phyloP scores from a whole-genome alignment of 2,888 invertebrate species.

The Nomada fucata region DNA sequence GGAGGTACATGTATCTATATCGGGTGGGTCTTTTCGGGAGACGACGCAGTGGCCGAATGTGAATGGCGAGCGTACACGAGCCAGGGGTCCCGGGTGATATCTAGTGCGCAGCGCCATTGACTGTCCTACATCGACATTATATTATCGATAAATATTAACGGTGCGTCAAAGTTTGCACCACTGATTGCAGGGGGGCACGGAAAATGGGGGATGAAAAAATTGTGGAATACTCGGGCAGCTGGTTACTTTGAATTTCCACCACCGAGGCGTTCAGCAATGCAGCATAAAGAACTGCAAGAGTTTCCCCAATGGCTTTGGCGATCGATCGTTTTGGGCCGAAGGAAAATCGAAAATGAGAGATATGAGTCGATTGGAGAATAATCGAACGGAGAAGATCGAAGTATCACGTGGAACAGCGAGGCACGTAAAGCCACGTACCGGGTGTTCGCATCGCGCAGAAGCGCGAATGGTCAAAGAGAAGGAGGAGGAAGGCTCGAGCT shows the following conservation, averaged over 20 bases:
- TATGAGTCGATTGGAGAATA: constrained; percentile 17
- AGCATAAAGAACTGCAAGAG: too few relatives aligned
- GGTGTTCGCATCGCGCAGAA: constrained; percentile 60
- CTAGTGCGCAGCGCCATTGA: constrained; percentile 51
- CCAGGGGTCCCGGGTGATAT: constrained; percentile 21
- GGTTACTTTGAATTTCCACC: too few relatives aligned
- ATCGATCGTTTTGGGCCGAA: neutral
- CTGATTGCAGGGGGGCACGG: too few relatives aligned
- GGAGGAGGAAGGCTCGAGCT: constrained; percentile 63
- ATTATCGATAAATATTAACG: constrained; percentile 20
- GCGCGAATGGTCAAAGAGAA: constrained; percentile 49
- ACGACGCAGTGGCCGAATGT: constrained; percentile 2
- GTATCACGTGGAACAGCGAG: constrained; percentile 53
- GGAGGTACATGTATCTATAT: constrained; percentile 31
- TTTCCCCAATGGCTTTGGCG: too few relatives aligned
- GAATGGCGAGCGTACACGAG: constrained; percentile 23
- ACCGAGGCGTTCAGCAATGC: too few relatives aligned
- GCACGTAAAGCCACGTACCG: constrained; percentile 57
- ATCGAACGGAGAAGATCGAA: constrained; percentile 45
- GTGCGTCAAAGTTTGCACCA: too few relatives aligned
- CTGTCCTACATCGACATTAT: constrained; percentile 48
- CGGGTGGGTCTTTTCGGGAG: constrained; percentile 40
- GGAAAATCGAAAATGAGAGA: constrained; percentile 17
- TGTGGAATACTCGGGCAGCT: too few relatives aligned
- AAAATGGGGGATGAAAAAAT: too few relatives aligned